Evolutionary conservation across 1,140 invertebrate species (phyloP).

Genomic region (Drosophila repletoides): DNA sequence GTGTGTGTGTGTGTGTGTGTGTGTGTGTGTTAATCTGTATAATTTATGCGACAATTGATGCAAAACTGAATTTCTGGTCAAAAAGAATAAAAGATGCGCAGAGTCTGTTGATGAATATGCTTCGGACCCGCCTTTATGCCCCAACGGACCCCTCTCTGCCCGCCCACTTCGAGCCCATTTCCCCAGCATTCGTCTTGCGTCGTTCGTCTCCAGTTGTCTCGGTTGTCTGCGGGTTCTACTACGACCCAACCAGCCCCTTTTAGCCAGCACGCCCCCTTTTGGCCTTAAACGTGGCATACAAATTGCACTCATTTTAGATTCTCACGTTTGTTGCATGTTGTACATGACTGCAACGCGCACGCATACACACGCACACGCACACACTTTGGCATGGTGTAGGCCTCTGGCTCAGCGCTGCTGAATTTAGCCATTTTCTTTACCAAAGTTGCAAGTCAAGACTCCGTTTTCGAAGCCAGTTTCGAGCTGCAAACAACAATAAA

Average conservation of each 20-base stretch:
- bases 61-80: constrained; percentile 66
- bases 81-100: constrained; percentile 38
- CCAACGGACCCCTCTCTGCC: no score
- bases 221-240: neutral
- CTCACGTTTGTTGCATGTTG: constrained; percentile 79
- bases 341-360: constrained; percentile 76
- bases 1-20: constrained; percentile 8
- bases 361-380: constrained; percentile 49
- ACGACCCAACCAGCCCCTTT: neutral
- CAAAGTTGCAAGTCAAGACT: no score
- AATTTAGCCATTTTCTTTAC: no score
- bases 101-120: neutral
- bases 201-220: neutral
- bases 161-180: no score
- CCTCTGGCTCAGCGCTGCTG: constrained; percentile 65
- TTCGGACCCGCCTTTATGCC: neutral
- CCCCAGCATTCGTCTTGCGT: no score
- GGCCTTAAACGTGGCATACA: constrained; percentile 72
- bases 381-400: constrained; percentile 44
- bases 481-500: no score
- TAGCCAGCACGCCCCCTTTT: neutral
- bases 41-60: constrained; percentile 78
- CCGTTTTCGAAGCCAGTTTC: no score
- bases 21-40: constrained; percentile 63
- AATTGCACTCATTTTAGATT: constrained; percentile 80